Evolutionary conservation across 2,888 invertebrate species (phyloP).

Genomic region (Hecatera dysodea): DNA sequence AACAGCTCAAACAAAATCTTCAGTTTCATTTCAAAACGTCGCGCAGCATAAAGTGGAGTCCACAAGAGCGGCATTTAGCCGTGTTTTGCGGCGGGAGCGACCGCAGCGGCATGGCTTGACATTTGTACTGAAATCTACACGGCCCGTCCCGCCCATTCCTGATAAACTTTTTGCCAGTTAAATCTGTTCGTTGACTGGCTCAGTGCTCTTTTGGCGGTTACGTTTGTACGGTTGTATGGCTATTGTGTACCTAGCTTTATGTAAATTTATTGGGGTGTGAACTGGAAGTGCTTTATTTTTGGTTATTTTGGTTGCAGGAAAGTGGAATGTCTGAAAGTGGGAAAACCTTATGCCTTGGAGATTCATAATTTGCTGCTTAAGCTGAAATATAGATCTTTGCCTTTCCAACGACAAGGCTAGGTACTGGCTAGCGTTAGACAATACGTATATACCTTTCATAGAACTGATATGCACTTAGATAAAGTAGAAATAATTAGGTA

Average conservation of each 20-base stretch:
- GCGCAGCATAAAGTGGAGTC: slow-evolving; percentile 62
- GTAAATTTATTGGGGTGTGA: slow-evolving; percentile 51
- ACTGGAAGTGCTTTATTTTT: slow-evolving; percentile 28
- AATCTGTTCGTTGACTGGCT: slow-evolving; percentile 67
- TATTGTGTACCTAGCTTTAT: slow-evolving; percentile 57
- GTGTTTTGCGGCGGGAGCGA: slow-evolving; percentile 69
- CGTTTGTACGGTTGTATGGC: slow-evolving; percentile 62
- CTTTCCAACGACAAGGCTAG: neutral
- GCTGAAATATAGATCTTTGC: neutral
- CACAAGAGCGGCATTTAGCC: slow-evolving; percentile 64
- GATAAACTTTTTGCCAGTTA: slow-evolving; percentile 76
- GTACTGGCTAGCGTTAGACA: neutral
- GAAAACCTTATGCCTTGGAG: neutral
- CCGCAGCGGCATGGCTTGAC: slow-evolving; percentile 71
- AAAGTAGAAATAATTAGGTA: no score
- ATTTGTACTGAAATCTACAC: slow-evolving; percentile 67
- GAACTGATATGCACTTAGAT: neutral
- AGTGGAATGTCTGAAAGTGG: neutral
- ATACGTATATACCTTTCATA: no score
- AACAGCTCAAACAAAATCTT: slow-evolving; percentile 41
- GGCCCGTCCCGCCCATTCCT: slow-evolving; percentile 73
- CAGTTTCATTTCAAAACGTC: slow-evolving; percentile 55
- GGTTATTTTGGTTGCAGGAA: neutral
- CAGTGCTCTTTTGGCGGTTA: slow-evolving; percentile 67
- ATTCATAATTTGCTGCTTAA: neutral